These are phyloP conservation scores for Cygnus buccinator DNA, from an alignment of 2,113 vertebrate species.

Conservation along the genomic window DNA sequence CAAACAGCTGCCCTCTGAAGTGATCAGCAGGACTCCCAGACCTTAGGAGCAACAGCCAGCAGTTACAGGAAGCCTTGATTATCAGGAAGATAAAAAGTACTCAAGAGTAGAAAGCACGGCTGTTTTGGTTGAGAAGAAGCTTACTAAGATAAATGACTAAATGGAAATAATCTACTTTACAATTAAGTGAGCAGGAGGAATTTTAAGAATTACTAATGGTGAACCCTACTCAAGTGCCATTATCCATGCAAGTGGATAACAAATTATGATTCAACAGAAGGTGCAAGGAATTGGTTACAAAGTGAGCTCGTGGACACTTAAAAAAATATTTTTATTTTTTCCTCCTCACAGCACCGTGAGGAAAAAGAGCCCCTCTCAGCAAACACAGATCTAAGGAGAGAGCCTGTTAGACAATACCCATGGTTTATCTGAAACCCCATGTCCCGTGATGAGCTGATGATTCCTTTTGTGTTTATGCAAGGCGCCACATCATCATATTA, in stretches of 20 bases:
- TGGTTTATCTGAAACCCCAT: background rate
- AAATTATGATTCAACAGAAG: background rate
- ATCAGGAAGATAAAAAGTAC: background rate
- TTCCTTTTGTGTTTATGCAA: background rate
- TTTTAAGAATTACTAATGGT: background rate
- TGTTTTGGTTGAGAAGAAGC: background rate
- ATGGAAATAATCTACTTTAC: background rate
- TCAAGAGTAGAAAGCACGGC: background rate
- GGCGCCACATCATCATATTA: accelerated
- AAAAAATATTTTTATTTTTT: background rate
- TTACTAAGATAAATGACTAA: background rate
- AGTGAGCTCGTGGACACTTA: background rate
- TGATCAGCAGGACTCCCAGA: background rate
- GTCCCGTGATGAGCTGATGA: accelerated
- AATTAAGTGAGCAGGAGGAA: background rate
- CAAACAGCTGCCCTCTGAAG: background rate
- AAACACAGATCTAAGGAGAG: background rate
- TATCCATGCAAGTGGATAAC: background rate
- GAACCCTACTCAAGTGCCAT: background rate
- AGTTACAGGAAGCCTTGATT: background rate
- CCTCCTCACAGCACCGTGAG: background rate
- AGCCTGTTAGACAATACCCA: background rate
- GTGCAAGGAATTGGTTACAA: background rate
- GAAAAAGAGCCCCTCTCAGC: background rate
- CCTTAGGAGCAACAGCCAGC: background rate